Percentiles rank a stretch among this genome's conserved stretches.
These are phyloP conservation scores for Ditula angustiorana DNA, from an alignment of 2,888 invertebrate genomes.

Conservation along the genomic window DNA sequence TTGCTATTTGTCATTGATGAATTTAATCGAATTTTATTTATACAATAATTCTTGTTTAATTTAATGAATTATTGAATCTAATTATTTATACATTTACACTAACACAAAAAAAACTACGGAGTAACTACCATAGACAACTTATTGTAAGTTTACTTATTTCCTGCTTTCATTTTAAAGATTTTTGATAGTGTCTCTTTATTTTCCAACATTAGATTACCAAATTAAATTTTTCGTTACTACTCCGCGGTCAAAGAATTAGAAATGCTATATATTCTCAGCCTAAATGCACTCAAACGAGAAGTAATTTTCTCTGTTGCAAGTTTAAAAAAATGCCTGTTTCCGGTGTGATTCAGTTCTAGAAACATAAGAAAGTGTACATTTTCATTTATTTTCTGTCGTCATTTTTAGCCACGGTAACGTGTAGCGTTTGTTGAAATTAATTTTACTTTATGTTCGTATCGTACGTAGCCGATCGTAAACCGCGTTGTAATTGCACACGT, in stretches of 20 bases:
- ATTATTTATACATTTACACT: not conserved
- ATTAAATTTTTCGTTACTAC: conserved; percentile 57
- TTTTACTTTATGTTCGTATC: conserved; percentile 74
- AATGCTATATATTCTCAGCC: conserved; percentile 68
- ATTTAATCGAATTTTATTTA: too few relatives aligned
- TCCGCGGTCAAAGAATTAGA: conserved; percentile 56
- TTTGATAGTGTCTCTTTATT: conserved; percentile 49
- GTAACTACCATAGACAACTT: conserved; percentile 52
- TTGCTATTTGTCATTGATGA: too few relatives aligned
- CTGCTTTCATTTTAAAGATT: conserved; percentile 55
- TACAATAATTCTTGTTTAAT: too few relatives aligned
- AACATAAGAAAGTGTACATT: conserved; percentile 82
- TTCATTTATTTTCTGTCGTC: conserved; percentile 85
- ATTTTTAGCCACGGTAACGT: conserved; percentile 75
- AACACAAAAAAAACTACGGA: not conserved
- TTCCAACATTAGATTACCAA: conserved; percentile 45
- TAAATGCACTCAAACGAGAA: conserved; percentile 58
- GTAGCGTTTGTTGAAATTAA: conserved; percentile 70
- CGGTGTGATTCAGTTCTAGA: conserved; percentile 82
- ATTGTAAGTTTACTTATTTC: conserved; percentile 55
- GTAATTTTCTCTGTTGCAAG: conserved; percentile 62
- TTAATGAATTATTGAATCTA: too few relatives aligned
- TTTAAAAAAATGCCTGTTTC: conserved; percentile 76
- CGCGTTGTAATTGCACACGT: conserved; percentile 61
- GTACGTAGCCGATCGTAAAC: conserved; percentile 60